Base-by-base conservation (phyloP, 2,888 invertebrate species). In the Oxyteleia sp. region DNA sequence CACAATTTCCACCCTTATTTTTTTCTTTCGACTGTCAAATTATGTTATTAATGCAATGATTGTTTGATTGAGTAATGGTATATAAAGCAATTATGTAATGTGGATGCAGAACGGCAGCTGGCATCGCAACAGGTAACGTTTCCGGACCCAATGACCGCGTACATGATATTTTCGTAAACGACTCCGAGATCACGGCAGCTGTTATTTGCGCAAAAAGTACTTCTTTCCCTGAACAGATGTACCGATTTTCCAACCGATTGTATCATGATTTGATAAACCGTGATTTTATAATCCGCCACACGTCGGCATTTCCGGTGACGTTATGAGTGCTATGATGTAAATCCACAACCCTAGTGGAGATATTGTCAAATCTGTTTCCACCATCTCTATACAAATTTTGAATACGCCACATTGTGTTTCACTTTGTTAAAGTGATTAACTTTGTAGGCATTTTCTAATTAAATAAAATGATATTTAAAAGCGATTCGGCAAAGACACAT, bases 181-280 rank as follows among this genome's bases (percentile, higher is more conserved):
- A 23, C 51, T 51, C 47, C 15, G 55, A 38, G n/a, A 29, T n/a
- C 35, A n/a, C 23, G 16, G 15, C 79, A 84, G 83, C 74, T 84
- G 83, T 75, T 75, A 79, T 80, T 84, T 71, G 49, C 80, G 80
- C 75, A 80, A 84, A 82, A 83, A 55, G 20, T 59, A 13, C 15
- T 84, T 63, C 79, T 57, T 75, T 75, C 43, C 43, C 47, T 16
- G 55, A 71, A 72, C 84, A 80, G 84, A 84, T 84, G 80, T 66
- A 45, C 11, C 51, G 38, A 76, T 84, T 84, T 84, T 76, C 29
- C 72, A 43, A 4, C 18, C 72, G 23, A 72, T 66, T 80, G 72
- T 80, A 29, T 15, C 59, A 41, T 51, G 72, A 72, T 80, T 80
- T 61, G 66, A 51, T 51, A 72, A 66, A 68, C 61, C 47, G 32